Conservation (phyloP, 1,140 invertebrate genomes). For the Procambarus virginalis region DNA sequence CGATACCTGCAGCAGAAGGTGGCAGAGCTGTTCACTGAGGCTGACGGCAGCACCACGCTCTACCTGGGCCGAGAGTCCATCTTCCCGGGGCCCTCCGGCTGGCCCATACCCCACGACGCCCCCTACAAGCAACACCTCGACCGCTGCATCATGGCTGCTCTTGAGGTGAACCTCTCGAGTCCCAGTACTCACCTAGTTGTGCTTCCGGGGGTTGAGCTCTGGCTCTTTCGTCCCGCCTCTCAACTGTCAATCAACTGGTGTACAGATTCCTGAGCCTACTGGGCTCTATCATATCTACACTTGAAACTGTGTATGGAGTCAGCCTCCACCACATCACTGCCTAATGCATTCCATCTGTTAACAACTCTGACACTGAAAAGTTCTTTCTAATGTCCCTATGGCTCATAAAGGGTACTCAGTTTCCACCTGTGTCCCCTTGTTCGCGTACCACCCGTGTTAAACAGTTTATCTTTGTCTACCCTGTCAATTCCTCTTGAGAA, state of each 20-base stretch:
- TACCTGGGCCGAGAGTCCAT: conserved; percentile 46
- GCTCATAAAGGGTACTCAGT: too few relatives aligned
- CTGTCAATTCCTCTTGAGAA: too few relatives aligned
- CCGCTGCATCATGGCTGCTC: conserved; percentile 24
- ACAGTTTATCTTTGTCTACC: too few relatives aligned
- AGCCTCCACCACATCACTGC: too few relatives aligned
- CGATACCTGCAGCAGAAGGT: conserved; percentile 45
- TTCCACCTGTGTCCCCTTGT: too few relatives aligned
- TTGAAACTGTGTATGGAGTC: background rate
- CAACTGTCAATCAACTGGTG: background rate
- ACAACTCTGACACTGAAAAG: too few relatives aligned
- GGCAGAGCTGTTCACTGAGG: conserved; percentile 1
- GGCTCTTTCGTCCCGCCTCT: background rate
- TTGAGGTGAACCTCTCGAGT: conserved; percentile 6
- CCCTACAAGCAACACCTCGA: conserved; percentile 23
- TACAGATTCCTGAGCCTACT: background rate
- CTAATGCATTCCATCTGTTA: too few relatives aligned
- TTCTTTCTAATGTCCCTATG: too few relatives aligned
- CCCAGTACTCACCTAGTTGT: background rate
- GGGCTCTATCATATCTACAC: too few relatives aligned
- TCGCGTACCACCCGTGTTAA: too few relatives aligned
- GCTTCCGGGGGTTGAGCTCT: background rate
- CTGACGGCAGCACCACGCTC: conserved; percentile 12
- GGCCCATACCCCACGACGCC: conserved; percentile 49
- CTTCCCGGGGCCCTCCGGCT: conserved; percentile 31